Percentiles rank a stretch among this genome's conserved stretches.
Evolutionary conservation across 2,797 vertebrate species (phyloP).

Genomic region (Hyperoplus lanceolatus): DNA sequence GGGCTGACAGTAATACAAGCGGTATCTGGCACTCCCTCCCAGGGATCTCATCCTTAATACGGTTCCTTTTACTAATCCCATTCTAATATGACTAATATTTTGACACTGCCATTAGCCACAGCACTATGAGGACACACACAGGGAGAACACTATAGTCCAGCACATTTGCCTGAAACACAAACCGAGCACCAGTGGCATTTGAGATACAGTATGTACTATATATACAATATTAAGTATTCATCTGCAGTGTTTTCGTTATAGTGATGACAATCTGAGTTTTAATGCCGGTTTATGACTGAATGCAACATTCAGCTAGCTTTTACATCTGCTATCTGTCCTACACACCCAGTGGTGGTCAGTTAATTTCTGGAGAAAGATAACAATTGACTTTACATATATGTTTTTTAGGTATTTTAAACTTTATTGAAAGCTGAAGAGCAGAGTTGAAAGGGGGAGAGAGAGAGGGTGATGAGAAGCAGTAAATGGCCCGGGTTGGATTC

Average conservation of each 20-base stretch:
- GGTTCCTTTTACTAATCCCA: slow-evolving; percentile 78
- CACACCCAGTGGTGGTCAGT: not conserved
- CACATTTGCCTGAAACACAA: slow-evolving; percentile 22
- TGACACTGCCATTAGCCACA: slow-evolving; percentile 76
- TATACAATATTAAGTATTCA: slow-evolving; percentile 16
- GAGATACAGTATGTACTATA: not conserved
- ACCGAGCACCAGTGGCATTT: not conserved
- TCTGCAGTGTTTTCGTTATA: not conserved
- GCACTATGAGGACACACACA: slow-evolving; percentile 52
- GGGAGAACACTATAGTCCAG: slow-evolving; percentile 4
- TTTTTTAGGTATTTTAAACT: not conserved
- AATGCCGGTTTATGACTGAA: slow-evolving; percentile 6
- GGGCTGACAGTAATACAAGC: slow-evolving; percentile 79
- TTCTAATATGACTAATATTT: slow-evolving; percentile 82
- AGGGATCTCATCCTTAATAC: slow-evolving; percentile 78
- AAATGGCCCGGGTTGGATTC: no score
- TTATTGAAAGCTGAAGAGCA: no score
- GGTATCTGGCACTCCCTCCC: slow-evolving; percentile 71
- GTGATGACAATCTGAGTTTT: slow-evolving; percentile 17
- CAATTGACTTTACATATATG: slow-evolving; percentile 15
- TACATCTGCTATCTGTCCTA: slow-evolving; percentile 1
- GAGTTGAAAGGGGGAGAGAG: no score
- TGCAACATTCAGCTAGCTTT: slow-evolving; percentile 3
- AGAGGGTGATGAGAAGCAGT: no score
- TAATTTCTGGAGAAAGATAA: slow-evolving; percentile 39